Evolutionary conservation across 2,888 invertebrate genomes (phyloP).

Genomic region (Acanthosepion esculentum): DNA sequence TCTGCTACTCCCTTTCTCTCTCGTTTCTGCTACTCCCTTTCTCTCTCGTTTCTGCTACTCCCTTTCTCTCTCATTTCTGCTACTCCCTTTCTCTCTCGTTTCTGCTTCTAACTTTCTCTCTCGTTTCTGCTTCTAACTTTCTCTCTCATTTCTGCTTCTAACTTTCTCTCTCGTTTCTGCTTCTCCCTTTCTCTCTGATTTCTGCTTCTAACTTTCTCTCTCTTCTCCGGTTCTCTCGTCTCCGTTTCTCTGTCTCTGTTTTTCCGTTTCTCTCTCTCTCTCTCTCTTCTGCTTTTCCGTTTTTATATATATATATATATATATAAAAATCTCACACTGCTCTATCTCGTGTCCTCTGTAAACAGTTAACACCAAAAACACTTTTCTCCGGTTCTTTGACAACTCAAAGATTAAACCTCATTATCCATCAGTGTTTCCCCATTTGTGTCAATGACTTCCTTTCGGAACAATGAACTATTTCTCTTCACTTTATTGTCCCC

Average conservation of each 20-base stretch:
- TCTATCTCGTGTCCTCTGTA: not conserved
- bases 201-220: not conserved
- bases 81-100: not conserved
- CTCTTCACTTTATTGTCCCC: not conserved
- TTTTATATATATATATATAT: no score
- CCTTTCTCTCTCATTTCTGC: not conserved
- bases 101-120: not conserved
- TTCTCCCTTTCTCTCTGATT: not conserved
- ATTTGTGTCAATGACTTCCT: slow-evolving; percentile 6
- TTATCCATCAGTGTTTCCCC: not conserved
- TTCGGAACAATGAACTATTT: not conserved
- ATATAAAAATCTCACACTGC: no score
- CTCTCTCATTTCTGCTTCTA: not conserved
- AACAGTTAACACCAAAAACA: no score
- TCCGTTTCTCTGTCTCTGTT: no score
- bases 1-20: not conserved
- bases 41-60: not conserved
- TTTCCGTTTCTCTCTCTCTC: not conserved
- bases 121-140: not conserved
- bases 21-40: not conserved
- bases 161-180: not conserved
- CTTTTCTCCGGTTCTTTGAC: no score
- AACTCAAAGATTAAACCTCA: no score
- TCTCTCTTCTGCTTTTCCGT: not conserved
- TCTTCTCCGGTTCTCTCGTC: not conserved